These are phyloP conservation scores for Megaleporinus macrocephalus DNA, from an alignment of 2,113 vertebrate genomes.

Conservation along the genomic window DNA sequence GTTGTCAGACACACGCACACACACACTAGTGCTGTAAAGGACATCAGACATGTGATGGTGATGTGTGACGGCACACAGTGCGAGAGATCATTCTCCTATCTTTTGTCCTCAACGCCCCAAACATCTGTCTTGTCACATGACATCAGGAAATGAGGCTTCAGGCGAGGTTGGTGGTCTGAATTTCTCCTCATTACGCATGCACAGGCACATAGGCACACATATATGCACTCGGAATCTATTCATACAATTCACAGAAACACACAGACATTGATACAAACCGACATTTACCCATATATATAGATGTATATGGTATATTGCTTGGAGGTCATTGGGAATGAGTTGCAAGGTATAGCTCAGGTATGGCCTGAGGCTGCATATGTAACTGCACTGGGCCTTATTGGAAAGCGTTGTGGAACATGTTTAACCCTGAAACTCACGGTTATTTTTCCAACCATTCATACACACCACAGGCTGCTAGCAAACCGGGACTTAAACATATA, in stretches of 20 bases:
- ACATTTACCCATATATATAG: background rate
- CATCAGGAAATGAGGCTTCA: conserved; percentile 19
- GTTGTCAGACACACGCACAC: background rate
- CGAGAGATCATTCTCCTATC: conserved; percentile 28
- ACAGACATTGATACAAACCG: background rate
- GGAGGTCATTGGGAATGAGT: conserved; percentile 10
- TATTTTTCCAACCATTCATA: background rate
- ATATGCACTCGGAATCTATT: background rate
- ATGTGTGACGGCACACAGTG: conserved; percentile 14
- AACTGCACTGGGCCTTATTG: conserved; percentile 19
- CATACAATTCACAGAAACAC: background rate
- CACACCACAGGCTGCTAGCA: background rate
- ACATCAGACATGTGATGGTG: conserved; percentile 10
- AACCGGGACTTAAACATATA: background rate
- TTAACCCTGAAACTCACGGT: background rate
- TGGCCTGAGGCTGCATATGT: conserved; percentile 28
- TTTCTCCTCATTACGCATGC: conserved; percentile 19
- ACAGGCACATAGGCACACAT: conserved; percentile 19
- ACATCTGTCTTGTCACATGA: conserved; percentile 28
- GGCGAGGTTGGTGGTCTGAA: background rate
- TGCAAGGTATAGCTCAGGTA: background rate
- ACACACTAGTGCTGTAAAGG: background rate
- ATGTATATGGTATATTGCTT: background rate
- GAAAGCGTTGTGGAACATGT: background rate
- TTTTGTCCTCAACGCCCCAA: conserved; percentile 21